A percentile compares a stretch with the other conserved stretches of the same genome.
Evolutionary conservation across 1,140 invertebrate species (phyloP).

Genomic region (Coenobita brevimanus): DNA sequence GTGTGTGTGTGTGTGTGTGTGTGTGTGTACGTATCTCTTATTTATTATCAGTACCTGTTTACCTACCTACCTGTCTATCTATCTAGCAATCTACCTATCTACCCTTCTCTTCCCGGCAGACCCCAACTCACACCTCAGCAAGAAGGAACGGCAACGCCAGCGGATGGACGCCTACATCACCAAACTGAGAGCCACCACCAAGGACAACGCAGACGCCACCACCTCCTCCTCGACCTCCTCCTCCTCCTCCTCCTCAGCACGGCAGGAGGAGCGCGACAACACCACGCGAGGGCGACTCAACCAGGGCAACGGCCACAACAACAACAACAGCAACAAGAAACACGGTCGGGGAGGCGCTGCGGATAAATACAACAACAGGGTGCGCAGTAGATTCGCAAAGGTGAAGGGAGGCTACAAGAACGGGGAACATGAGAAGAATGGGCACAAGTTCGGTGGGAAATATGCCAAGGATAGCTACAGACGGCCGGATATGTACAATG

Average conservation of each 20-base stretch:
- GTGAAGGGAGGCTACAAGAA: constrained; percentile 26
- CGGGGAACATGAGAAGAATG: background rate
- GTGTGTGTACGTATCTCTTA: too few relatives aligned
- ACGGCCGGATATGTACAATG: constrained; percentile 46
- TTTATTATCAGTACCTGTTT: too few relatives aligned
- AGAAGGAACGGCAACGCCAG: constrained; percentile 73
- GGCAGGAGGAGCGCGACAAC: constrained; percentile 22
- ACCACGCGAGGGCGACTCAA: background rate
- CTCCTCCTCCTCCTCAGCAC: constrained; percentile 1
- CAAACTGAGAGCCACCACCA: constrained; percentile 80
- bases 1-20: too few relatives aligned
- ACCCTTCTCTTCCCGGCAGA: constrained; percentile 25
- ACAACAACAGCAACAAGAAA: constrained; percentile 16
- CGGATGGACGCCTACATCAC: constrained; percentile 79
- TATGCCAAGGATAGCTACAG: constrained; percentile 44
- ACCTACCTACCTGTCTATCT: too few relatives aligned
- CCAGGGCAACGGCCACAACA: background rate
- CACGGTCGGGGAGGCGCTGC: background rate
- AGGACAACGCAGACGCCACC: background rate
- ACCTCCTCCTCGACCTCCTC: constrained; percentile 9
- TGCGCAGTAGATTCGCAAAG: constrained; percentile 37
- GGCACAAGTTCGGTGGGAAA: constrained; percentile 11
- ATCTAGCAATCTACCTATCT: too few relatives aligned
- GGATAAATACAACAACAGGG: constrained; percentile 47
- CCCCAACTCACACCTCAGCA: constrained; percentile 51